Conservation (phyloP, 2,888 invertebrate genomes). For the Hirudinaria manillensis region DNA sequence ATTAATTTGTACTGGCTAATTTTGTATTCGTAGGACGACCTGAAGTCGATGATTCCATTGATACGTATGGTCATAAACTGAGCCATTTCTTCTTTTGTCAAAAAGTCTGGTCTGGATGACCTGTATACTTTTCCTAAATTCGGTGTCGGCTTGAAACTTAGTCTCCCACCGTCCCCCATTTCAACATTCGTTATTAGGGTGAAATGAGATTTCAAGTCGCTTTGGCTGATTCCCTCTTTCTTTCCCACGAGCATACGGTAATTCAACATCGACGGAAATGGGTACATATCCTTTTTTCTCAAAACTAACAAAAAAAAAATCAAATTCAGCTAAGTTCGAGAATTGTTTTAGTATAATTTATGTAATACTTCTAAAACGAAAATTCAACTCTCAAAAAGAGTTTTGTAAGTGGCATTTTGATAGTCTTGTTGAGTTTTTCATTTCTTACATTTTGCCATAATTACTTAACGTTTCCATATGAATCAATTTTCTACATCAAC, state of each 20-base stretch:
- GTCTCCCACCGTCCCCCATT: not conserved
- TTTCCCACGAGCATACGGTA: not conserved
- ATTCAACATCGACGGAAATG: slow-evolving; percentile 23
- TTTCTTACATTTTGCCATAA: no score
- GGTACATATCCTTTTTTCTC: not conserved
- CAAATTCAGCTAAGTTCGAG: no score
- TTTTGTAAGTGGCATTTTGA: no score
- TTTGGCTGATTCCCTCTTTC: not conserved
- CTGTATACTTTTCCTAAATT: slow-evolving; percentile 40
- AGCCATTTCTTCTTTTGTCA: slow-evolving; percentile 41
- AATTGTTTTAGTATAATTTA: no score
- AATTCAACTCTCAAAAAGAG: no score
- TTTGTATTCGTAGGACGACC: slow-evolving; percentile 44
- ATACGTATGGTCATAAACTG: slow-evolving; percentile 42
- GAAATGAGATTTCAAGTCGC: not conserved
- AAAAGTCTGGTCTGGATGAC: slow-evolving; percentile 47
- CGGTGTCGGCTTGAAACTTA: not conserved
- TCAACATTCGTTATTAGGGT: not conserved
- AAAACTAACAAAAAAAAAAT: no score
- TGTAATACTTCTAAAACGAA: no score
- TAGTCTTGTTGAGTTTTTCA: no score
- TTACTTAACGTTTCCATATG: no score
- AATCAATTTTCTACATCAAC: no score
- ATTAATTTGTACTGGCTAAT: not conserved
- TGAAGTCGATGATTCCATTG: slow-evolving; percentile 45